Evolutionary conservation across 1,140 invertebrate species (phyloP).

Genomic region (Pollicipes pollicipes): DNA sequence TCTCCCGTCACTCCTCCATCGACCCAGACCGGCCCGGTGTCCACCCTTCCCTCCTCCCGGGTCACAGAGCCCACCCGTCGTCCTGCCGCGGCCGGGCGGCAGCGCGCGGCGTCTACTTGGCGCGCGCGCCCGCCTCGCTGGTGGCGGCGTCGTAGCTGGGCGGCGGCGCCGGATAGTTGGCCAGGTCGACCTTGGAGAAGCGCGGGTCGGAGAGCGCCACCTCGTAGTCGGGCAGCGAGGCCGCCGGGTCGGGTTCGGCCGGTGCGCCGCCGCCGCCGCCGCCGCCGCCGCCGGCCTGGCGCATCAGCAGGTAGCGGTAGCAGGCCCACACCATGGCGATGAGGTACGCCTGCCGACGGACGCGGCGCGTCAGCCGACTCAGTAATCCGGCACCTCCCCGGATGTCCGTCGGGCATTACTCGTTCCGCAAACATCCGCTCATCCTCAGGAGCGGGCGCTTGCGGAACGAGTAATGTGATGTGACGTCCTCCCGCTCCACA

Average conservation of each 20-base stretch:
- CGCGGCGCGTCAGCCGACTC: neutral
- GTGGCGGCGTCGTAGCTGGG: slow-evolving; percentile 3
- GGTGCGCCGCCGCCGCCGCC: neutral
- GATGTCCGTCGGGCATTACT: too few relatives aligned
- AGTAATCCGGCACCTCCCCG: too few relatives aligned
- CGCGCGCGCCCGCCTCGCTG: neutral
- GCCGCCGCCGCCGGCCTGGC: slow-evolving; percentile 22
- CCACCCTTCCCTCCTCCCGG: too few relatives aligned
- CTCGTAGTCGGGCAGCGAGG: slow-evolving; percentile 1
- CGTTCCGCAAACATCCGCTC: too few relatives aligned
- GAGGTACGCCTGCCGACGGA: slow-evolving; percentile 33
- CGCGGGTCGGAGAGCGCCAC: neutral
- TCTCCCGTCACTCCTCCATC: neutral
- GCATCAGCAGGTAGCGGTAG: slow-evolving; percentile 64
- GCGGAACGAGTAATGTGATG: too few relatives aligned
- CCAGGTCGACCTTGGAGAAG: slow-evolving; percentile 2
- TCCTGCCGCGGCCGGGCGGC: too few relatives aligned
- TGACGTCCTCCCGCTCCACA: too few relatives aligned
- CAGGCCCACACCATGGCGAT: slow-evolving; percentile 70
- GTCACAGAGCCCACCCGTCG: neutral
- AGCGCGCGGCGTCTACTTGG: neutral
- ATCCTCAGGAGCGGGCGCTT: too few relatives aligned
- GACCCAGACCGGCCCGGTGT: neutral
- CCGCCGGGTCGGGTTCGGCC: neutral
- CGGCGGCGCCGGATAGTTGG: slow-evolving; percentile 1